These are phyloP conservation scores for Campylorhamphus procurvoides DNA, from an alignment of 2,113 vertebrate species.

Conservation along the genomic window DNA sequence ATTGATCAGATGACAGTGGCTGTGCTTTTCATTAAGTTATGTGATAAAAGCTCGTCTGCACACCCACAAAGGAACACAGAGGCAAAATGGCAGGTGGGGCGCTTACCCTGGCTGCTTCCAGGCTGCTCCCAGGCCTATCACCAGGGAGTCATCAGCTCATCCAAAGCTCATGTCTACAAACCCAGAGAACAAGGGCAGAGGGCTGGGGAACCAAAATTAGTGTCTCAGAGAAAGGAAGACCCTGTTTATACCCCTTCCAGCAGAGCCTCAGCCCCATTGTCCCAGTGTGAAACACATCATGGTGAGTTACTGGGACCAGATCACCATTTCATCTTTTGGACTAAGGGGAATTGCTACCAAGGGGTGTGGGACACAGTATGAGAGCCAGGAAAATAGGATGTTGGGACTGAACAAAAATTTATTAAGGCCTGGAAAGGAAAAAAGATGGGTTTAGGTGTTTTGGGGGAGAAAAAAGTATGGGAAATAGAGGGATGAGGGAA, in stretches of 20 bases:
- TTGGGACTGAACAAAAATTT: not conserved
- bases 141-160: not conserved
- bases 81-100: not conserved
- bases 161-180: not conserved
- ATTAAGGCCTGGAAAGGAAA: not conserved
- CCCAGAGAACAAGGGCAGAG: not conserved
- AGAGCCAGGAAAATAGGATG: not conserved
- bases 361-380: too few species aligned
- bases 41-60: not conserved
- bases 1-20: not conserved
- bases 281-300: not conserved
- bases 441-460: not conserved
- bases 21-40: not conserved
- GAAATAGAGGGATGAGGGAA: not conserved
- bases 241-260: not conserved
- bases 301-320: not conserved
- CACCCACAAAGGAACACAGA: not conserved
- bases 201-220: not conserved
- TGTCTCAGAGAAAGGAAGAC: not conserved
- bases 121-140: fast-evolving
- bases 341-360: not conserved
- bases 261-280: not conserved
- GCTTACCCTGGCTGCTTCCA: not conserved
- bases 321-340: not conserved
- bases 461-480: not conserved